Evolutionary conservation across 2,888 invertebrate species (phyloP).

Genomic region (Dichetophora obliterata): DNA sequence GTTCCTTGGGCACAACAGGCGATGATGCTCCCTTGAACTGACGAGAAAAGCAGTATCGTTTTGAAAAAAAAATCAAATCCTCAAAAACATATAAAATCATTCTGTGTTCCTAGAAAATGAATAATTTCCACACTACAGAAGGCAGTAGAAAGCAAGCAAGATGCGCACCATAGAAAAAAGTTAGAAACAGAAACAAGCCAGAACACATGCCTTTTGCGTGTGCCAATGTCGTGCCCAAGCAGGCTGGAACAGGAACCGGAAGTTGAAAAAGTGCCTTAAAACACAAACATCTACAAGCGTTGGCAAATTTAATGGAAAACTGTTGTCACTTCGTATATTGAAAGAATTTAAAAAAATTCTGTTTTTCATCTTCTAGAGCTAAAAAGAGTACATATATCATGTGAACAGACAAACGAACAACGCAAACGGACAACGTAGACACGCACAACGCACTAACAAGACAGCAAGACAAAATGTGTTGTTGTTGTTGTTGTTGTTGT

Average conservation of each 20-base stretch:
- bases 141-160: neutral
- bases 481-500: neutral
- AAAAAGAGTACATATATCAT: neutral
- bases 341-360: neutral
- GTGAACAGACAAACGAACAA: neutral
- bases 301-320: constrained; percentile 28
- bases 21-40: too few relatives aligned
- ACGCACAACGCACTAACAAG: neutral
- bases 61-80: too few relatives aligned
- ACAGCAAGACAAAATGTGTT: neutral
- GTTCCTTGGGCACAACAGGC: too few relatives aligned
- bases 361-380: neutral
- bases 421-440: neutral
- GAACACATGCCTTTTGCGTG: neutral
- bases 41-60: too few relatives aligned
- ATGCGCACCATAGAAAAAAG: too few relatives aligned
- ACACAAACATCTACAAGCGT: neutral
- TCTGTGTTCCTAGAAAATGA: too few relatives aligned
- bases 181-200: neutral
- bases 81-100: too few relatives aligned
- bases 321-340: neutral
- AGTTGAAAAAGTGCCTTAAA: neutral
- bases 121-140: too few relatives aligned
- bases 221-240: too few relatives aligned
- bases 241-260: constrained; percentile 7